Evolutionary conservation across 1,140 invertebrate species (phyloP), one percentile per base, ranked within the genome.

Genomic region (Diploscapter pachys): DNA sequence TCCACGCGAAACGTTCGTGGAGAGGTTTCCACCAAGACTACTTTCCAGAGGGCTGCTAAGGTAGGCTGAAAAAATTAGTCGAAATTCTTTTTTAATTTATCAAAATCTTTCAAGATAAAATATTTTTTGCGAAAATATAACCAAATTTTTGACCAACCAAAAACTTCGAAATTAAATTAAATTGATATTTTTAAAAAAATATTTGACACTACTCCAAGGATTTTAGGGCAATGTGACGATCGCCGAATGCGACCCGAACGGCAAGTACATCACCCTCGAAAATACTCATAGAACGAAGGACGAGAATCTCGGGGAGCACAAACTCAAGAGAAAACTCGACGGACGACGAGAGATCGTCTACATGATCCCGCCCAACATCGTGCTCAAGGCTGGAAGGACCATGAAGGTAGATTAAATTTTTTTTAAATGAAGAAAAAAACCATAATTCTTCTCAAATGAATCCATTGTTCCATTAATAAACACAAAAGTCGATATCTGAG

Each of bases 11-110:
- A 84, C 63, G 83, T 85, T 13, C 79, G 83, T 50, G 88, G 88
- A 9, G 88, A 89, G 77, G 87, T 89, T 57, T 86, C 86, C 31
- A 88, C 88, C 50, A 89, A 88, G 74, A 89, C 88, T 0, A 89
- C 88, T 49, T 89, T 87, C 84, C 88, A 88, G 78, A 66, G 80
- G 51, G 72, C 73, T 31, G 73, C 75, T 56, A 77, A 80, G 71
- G 62, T 11, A 8, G 11, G 8, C 11, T 11, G 70, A 2, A 31
- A 52, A 70, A 49, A 52, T 1, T 31, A 31, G 31, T 31, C 31
- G 1, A 31, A 31, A 31, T 31, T 31, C 31, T 31, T 31, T 31
- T 31, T 31, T 31, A 31, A 0, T 31, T 31, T 31, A 31, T 31
- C 31, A 31, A 31, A 31, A 31, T 31, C 31, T 31, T 31, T 31